Conservation (phyloP, 2,888 invertebrate genomes). For the Elegia similella region DNA sequence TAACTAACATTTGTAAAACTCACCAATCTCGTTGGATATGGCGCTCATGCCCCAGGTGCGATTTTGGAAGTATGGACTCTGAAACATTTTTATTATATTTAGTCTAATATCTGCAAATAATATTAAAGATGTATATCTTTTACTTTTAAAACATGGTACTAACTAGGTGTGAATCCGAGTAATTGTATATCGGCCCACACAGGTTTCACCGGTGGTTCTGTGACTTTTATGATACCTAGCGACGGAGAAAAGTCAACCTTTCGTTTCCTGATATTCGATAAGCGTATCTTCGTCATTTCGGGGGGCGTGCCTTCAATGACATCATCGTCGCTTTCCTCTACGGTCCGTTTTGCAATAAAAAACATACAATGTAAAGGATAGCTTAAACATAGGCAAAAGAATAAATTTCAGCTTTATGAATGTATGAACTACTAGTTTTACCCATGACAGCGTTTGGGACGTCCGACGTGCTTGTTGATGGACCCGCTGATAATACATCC, state of each 20-base stretch:
- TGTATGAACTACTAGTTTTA: background rate
- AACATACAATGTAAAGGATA: background rate
- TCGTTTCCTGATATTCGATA: background rate
- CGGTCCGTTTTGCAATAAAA: background rate
- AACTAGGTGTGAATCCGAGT: background rate
- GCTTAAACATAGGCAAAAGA: background rate
- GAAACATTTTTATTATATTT: slow-evolving; percentile 1
- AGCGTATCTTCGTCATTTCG: background rate
- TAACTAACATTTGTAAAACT: background rate
- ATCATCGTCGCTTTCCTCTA: background rate
- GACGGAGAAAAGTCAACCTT: background rate
- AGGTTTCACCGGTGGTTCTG: background rate
- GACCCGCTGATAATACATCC: background rate
- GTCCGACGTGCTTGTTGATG: background rate
- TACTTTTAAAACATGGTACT: background rate
- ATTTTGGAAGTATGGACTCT: background rate
- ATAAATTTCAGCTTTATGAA: background rate
- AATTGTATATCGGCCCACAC: background rate
- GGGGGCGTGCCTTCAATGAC: background rate
- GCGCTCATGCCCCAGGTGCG: background rate
- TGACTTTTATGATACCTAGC: background rate
- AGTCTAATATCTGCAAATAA: background rate
- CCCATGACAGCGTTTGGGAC: background rate
- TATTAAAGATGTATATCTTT: background rate
- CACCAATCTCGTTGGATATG: background rate